Conservation (phyloP, 2,888 invertebrate genomes). For the Napeogenes sylphis region DNA sequence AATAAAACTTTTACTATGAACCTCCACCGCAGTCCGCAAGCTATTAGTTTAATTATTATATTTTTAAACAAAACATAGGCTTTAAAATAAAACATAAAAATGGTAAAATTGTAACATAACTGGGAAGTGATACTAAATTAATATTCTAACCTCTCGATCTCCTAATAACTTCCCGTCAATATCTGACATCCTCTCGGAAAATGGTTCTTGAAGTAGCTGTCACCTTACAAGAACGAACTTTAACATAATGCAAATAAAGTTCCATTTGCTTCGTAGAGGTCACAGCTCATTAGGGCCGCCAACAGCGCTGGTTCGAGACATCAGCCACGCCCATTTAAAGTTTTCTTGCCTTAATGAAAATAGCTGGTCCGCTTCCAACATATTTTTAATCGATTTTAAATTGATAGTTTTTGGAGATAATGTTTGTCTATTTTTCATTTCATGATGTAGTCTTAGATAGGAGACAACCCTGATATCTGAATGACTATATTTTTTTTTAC, state of each 20-base stretch:
- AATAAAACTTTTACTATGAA: neutral
- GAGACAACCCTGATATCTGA: too few relatives aligned
- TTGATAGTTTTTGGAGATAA: conserved; percentile 16
- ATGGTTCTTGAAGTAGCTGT: conserved; percentile 29
- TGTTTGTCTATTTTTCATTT: conserved; percentile 6
- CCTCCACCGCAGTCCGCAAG: neutral
- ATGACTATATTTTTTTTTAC: too few relatives aligned
- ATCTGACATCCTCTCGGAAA: conserved; percentile 37
- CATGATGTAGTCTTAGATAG: too few relatives aligned
- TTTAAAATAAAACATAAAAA: conserved; percentile 5
- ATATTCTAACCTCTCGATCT: conserved; percentile 33
- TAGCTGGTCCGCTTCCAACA: conserved; percentile 38
- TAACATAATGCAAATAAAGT: conserved; percentile 41
- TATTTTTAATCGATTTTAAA: conserved; percentile 36
- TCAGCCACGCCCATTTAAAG: conserved; percentile 46
- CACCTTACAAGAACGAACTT: conserved; percentile 30
- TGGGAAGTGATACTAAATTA: conserved; percentile 21
- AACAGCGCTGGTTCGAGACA: conserved; percentile 45
- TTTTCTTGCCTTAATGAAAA: conserved; percentile 44
- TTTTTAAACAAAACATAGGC: too few relatives aligned
- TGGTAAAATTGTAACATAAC: conserved; percentile 8
- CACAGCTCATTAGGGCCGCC: conserved; percentile 51
- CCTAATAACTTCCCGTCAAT: conserved; percentile 40
- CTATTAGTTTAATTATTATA: neutral
- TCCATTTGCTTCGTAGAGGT: conserved; percentile 37